Conservation (phyloP, 2,888 invertebrate species). For the Perithous albicinctus region DNA sequence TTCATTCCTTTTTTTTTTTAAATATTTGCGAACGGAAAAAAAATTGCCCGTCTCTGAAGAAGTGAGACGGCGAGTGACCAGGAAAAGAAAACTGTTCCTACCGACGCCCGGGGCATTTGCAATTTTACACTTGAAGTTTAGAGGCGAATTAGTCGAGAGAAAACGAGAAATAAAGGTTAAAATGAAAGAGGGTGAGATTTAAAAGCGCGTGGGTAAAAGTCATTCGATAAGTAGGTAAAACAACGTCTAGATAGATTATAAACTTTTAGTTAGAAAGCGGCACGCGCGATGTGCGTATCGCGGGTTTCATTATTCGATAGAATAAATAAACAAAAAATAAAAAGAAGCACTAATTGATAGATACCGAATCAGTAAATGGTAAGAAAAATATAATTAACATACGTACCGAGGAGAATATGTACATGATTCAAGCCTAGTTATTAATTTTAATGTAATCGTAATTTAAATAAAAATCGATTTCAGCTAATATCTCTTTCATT, state of each 20-base stretch:
- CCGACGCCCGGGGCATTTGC: conserved; percentile 67
- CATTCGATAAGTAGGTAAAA: conserved; percentile 64
- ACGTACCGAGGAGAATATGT: conserved; percentile 58
- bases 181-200: conserved; percentile 1
- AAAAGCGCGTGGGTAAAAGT: conserved; percentile 59
- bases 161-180: background rate
- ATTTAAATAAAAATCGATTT: conserved; percentile 76
- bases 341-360: conserved; percentile 25
- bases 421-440: conserved; percentile 59
- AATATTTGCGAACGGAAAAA: background rate
- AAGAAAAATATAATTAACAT: conserved; percentile 23
- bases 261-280: conserved; percentile 44
- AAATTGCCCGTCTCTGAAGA: conserved; percentile 11
- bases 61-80: conserved; percentile 24
- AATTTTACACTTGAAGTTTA: conserved; percentile 58
- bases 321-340: conserved; percentile 14
- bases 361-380: conserved; percentile 41
- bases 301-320: conserved; percentile 46
- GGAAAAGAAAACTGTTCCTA: conserved; percentile 58
- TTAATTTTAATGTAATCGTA: conserved; percentile 75
- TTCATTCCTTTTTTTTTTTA: background rate
- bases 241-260: conserved; percentile 60
- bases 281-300: conserved; percentile 9
- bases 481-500: conserved; percentile 12
- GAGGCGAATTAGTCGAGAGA: conserved; percentile 45